Evolutionary conservation across 2,113 vertebrate species (phyloP).

Genomic region (Leptocoma aspasia): DNA sequence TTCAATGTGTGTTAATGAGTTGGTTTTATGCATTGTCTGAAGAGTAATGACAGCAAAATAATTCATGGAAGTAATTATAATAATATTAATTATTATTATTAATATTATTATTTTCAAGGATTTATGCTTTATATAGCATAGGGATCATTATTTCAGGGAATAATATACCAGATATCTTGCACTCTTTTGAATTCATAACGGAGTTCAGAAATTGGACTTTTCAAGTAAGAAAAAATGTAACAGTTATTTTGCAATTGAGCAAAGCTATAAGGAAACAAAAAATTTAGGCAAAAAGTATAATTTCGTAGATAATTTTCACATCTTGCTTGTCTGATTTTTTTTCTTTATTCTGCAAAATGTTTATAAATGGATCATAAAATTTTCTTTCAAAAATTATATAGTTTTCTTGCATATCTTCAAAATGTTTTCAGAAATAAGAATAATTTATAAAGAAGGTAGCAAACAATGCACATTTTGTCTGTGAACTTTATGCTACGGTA

Average conservation of each 20-base stretch:
- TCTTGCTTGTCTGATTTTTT: neutral
- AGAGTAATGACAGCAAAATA: neutral
- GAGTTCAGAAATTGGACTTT: neutral
- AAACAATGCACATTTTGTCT: neutral
- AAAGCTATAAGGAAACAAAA: neutral
- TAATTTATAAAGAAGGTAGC: neutral
- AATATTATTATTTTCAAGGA: neutral
- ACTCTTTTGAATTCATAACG: neutral
- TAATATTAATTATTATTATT: neutral
- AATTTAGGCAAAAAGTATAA: neutral
- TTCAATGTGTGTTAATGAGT: neutral
- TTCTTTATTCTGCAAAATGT: neutral
- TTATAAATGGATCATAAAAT: neutral
- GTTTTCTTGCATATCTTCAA: neutral
- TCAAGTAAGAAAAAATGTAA: neutral
- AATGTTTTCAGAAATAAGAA: neutral
- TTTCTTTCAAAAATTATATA: neutral
- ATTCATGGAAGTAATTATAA: neutral
- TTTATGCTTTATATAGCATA: neutral
- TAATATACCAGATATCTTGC: neutral
- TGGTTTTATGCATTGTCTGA: neutral
- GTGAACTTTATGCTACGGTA: neutral
- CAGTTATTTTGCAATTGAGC: neutral
- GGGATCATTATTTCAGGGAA: neutral
- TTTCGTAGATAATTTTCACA: neutral